Evolutionary conservation across 1,140 invertebrate genomes (phyloP).

Genomic region (Pseudachorutes palmiensis): DNA sequence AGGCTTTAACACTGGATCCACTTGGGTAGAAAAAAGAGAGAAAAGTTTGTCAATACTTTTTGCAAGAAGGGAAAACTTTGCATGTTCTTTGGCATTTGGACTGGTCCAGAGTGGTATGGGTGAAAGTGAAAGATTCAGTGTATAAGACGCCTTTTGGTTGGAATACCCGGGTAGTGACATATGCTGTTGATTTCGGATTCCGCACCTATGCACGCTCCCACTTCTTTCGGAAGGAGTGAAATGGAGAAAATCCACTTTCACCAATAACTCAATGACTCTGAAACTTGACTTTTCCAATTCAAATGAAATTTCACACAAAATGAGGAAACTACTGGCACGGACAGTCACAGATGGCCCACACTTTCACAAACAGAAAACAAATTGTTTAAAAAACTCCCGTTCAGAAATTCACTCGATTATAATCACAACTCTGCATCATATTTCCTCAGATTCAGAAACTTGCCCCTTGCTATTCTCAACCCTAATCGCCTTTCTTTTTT

Average conservation of each 20-base stretch:
- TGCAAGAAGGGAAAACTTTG: background rate
- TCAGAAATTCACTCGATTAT: too few relatives aligned
- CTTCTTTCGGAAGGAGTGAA: background rate
- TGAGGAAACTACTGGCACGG: too few relatives aligned
- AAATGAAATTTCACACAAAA: too few relatives aligned
- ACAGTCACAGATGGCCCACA: too few relatives aligned
- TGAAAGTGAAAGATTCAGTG: background rate
- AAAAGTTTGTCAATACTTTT: background rate
- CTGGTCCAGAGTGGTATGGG: background rate
- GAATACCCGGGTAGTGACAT: background rate
- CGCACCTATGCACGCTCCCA: too few relatives aligned
- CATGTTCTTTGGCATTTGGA: background rate
- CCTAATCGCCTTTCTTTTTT: too few relatives aligned
- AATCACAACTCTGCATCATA: too few relatives aligned
- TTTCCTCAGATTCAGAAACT: too few relatives aligned
- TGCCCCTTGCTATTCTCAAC: too few relatives aligned
- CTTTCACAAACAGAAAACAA: too few relatives aligned
- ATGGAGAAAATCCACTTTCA: background rate
- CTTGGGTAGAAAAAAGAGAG: background rate
- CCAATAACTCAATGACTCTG: background rate
- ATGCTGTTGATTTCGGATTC: background rate
- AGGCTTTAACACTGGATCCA: too few relatives aligned
- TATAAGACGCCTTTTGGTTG: background rate
- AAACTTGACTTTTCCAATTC: background rate
- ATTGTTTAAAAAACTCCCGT: too few relatives aligned